Evolutionary conservation across 1,140 invertebrate genomes (phyloP).

Genomic region (Trachymyrmex septentrionalis): DNA sequence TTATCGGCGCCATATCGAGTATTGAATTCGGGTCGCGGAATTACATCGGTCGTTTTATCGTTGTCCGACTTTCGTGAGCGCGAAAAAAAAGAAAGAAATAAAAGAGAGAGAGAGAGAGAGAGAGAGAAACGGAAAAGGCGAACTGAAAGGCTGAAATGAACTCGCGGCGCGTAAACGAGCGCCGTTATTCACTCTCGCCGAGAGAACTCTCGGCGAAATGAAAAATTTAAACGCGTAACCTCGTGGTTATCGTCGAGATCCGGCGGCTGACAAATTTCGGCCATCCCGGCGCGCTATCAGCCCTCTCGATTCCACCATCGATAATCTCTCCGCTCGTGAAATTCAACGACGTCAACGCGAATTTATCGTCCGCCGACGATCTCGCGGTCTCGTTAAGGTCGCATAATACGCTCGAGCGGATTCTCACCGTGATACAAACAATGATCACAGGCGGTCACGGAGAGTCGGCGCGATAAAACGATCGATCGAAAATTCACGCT

Average conservation of each 20-base stretch:
- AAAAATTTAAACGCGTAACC: constrained; percentile 55
- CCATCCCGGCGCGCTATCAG: constrained; percentile 51
- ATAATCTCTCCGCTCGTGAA: constrained; percentile 62
- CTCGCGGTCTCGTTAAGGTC: constrained; percentile 52
- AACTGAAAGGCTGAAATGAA: constrained; percentile 40
- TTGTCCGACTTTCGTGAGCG: constrained; percentile 38
- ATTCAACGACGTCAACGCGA: constrained; percentile 57
- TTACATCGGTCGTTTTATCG: constrained; percentile 55
- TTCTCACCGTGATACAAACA: neutral
- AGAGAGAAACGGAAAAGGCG: neutral
- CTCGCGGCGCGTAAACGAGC: constrained; percentile 32
- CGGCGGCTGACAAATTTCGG: constrained; percentile 62
- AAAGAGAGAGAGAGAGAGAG: constrained; percentile 25
- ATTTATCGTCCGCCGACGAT: constrained; percentile 57
- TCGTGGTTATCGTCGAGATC: constrained; percentile 58
- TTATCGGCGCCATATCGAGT: constrained; percentile 55
- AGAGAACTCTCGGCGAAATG: constrained; percentile 55
- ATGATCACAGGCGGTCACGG: neutral
- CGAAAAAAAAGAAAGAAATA: neutral
- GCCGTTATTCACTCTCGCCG: constrained; percentile 43
- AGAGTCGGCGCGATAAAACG: neutral
- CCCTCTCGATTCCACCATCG: constrained; percentile 57
- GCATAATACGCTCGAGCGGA: neutral
- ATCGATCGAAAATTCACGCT: neutral
- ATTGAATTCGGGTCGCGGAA: constrained; percentile 57